Base-by-base conservation (phyloP, 2,113 vertebrate genomes). In the Lepisosteus osseus region DNA sequence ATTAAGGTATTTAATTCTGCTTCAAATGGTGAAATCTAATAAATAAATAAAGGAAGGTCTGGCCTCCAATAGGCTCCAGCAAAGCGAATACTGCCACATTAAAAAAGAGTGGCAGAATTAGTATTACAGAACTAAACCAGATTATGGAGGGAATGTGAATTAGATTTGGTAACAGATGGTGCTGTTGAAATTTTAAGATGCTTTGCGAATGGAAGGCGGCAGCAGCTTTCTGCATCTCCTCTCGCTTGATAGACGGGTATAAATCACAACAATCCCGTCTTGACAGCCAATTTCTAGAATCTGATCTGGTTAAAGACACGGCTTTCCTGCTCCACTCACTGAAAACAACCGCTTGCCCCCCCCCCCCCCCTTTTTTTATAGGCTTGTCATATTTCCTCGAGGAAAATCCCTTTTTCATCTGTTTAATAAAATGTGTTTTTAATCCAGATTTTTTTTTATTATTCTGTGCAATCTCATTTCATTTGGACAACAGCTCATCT, bases 211-310 rank as follows among this genome's bases (percentile, higher is more conserved):
- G 90, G 92, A 93, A 92, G 89, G 91, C 90, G 89, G 84, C 76
- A 90, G 91, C 92, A 90, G 91, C 92, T 89, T 82, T 89, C 90
- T 78, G 87, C 81, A 72, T 80, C 74, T 79, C 82, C 87, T 67
- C 76, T 79, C 61, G 47, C 81, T 90, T 98, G 96, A 99, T 97
- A 93, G 96, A 98, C 91, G 93, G 92, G 95, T 95, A 95, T 97
- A 98, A 97, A 97, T 98, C 95, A 96, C 91, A 88, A 90, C 96
- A 93, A 92, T 96, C 94, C 96, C 76, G 90, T 92, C 93, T 92
- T 98, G 97, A 98, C 96, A 99, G 96, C 93, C 96, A 97, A 98
- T 99, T 98, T 97, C 89, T 75, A 95, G 94, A 95, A 97, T 97
- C 95, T 98, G 96, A 98, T 98, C 96, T 98, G 95, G 94, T 98